Conservation (phyloP, 1,140 invertebrate genomes). For the Sinonovacula constricta region DNA sequence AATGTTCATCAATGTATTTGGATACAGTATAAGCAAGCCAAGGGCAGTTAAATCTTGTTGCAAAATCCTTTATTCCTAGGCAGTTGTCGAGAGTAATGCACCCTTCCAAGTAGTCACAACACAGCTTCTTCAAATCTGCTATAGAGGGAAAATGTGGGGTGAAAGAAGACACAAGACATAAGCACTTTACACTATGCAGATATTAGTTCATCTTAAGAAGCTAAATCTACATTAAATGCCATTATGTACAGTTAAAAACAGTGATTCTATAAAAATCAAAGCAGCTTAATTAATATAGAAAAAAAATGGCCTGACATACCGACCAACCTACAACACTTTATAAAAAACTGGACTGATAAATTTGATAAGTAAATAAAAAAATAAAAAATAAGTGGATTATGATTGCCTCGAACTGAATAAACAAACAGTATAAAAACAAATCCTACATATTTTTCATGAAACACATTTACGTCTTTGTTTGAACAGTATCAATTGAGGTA, state of each 20-base stretch:
- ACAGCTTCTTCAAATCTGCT: conserved; percentile 68
- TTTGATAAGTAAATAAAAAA: too few relatives aligned
- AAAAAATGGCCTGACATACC: too few relatives aligned
- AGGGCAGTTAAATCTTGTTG: conserved; percentile 66
- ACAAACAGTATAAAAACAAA: too few relatives aligned
- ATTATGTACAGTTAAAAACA: background rate
- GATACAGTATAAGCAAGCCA: conserved; percentile 65
- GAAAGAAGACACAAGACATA: background rate
- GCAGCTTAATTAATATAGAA: background rate
- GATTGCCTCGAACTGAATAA: too few relatives aligned
- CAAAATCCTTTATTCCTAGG: conserved; percentile 71
- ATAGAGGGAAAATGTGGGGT: background rate
- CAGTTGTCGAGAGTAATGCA: conserved; percentile 71
- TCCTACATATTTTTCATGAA: too few relatives aligned
- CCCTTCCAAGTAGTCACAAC: conserved; percentile 72
- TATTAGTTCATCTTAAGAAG: background rate
- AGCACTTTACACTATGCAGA: background rate
- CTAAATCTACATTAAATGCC: background rate
- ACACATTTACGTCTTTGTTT: too few relatives aligned
- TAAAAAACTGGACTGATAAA: too few relatives aligned
- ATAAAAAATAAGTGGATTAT: too few relatives aligned
- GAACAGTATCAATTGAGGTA: too few relatives aligned
- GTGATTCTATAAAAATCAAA: background rate
- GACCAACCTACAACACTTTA: too few relatives aligned
- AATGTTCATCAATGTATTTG: conserved; percentile 68